These are phyloP conservation scores for Agapornis canus DNA, from an alignment of 2,797 vertebrate genomes.

Conservation along the genomic window DNA sequence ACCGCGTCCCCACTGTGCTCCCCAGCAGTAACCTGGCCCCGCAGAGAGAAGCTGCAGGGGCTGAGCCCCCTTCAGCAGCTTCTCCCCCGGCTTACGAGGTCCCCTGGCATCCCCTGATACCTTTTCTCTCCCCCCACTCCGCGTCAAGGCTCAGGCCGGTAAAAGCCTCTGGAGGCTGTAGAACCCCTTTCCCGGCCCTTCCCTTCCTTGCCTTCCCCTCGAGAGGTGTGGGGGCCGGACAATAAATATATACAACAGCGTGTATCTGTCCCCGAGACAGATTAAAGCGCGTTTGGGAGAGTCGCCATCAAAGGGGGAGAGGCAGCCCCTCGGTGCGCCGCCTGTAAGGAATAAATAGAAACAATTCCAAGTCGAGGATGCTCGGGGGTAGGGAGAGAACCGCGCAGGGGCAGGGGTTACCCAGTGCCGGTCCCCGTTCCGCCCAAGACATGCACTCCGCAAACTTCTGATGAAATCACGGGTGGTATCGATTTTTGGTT, in stretches of 20 bases:
- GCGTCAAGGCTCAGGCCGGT: not conserved
- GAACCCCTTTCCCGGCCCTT: not conserved
- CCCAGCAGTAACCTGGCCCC: not conserved
- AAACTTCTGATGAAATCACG: constrained; percentile 1
- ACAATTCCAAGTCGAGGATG: not conserved
- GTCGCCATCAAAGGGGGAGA: not conserved
- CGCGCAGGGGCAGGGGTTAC: not conserved
- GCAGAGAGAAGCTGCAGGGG: not conserved
- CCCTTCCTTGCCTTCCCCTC: not conserved
- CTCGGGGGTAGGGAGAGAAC: not conserved
- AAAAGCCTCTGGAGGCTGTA: not conserved
- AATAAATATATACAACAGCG: not conserved
- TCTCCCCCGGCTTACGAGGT: not conserved
- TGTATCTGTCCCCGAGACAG: not conserved
- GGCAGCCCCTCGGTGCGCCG: not conserved
- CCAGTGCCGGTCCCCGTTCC: not conserved
- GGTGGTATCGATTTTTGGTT: not conserved
- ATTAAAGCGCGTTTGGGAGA: not conserved
- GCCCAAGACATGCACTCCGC: not conserved
- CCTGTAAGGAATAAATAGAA: not conserved
- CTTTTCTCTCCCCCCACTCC: not conserved
- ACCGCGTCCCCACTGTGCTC: not conserved
- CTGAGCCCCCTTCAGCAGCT: not conserved
- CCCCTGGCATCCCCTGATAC: not conserved
- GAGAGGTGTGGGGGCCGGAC: not conserved